phyloP scores from a whole-genome alignment of 2,113 vertebrate genomes.

The Gymnarchus niloticus region DNA sequence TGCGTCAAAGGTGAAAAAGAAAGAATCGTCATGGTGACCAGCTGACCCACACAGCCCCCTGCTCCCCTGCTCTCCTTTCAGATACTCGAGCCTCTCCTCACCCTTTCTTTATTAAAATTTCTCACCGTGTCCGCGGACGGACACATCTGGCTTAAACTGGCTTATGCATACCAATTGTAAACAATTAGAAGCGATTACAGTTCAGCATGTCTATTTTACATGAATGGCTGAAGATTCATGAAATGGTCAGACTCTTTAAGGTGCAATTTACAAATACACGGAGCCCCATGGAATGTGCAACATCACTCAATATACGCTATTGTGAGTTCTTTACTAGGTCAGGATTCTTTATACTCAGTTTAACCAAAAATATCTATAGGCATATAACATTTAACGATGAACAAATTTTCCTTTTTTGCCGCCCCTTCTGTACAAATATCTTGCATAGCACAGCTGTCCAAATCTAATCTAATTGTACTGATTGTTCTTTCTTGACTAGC shows the following conservation, averaged over 20 bases:
- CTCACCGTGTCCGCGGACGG: slow-evolving; percentile 67
- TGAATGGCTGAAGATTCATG: neutral
- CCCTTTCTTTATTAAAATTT: slow-evolving; percentile 65
- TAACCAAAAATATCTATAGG: too few relatives aligned
- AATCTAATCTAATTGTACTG: too few relatives aligned
- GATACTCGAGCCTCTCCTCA: slow-evolving; percentile 52
- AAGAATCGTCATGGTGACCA: slow-evolving; percentile 64
- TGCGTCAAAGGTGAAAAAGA: slow-evolving; percentile 60
- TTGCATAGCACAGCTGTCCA: too few relatives aligned
- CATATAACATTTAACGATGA: too few relatives aligned
- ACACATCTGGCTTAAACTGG: slow-evolving; percentile 45
- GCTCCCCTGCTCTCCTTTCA: slow-evolving; percentile 45
- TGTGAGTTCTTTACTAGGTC: too few relatives aligned
- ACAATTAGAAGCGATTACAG: neutral
- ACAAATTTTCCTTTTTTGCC: too few relatives aligned
- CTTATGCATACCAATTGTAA: neutral
- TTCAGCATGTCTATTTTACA: neutral
- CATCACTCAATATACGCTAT: too few relatives aligned
- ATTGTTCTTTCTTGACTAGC: too few relatives aligned
- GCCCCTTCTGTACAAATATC: too few relatives aligned
- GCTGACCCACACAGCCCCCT: slow-evolving; percentile 47
- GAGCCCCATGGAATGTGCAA: too few relatives aligned
- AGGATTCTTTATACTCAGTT: too few relatives aligned
- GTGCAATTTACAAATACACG: too few relatives aligned
- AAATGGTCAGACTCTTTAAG: neutral